Percentiles rank a stretch among this genome's conserved stretches.
phyloP scores from a whole-genome alignment of 1,140 invertebrate genomes.

The Bombus waltoni region DNA sequence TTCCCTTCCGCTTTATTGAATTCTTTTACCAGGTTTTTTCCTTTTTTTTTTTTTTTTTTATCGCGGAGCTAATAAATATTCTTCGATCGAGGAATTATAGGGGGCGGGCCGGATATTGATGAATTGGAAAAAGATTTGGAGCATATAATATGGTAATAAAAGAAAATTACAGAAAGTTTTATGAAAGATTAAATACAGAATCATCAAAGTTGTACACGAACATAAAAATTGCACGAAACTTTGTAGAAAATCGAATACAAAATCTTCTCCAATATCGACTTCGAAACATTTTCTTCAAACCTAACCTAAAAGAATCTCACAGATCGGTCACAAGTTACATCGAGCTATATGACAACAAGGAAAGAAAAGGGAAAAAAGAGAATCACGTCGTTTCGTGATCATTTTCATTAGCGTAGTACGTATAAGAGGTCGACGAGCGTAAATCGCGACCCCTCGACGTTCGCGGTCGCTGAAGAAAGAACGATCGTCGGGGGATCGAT shows the following conservation, averaged over 20 bases:
- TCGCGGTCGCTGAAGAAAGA: neutral
- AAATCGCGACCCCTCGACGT: constrained; percentile 5
- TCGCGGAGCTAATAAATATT: neutral
- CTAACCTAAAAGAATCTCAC: neutral
- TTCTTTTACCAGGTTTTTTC: neutral
- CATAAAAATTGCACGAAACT: too few relatives aligned
- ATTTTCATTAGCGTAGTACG: constrained; percentile 5
- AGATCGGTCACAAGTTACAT: neutral
- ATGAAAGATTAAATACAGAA: too few relatives aligned
- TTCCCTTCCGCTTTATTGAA: neutral
- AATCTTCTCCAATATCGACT: neutral
- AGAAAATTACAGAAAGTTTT: too few relatives aligned
- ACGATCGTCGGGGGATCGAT: neutral
- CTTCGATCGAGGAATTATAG: neutral
- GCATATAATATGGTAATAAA: too few relatives aligned
- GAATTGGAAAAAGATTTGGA: neutral
- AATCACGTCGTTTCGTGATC: neutral
- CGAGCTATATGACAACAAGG: neutral
- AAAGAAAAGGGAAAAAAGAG: neutral
- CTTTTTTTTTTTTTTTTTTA: neutral
- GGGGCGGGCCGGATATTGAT: neutral
- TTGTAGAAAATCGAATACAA: neutral
- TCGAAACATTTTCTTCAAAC: too few relatives aligned
- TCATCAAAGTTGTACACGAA: neutral
- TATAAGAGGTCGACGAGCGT: constrained; percentile 1